Conservation (phyloP, 2,113 vertebrate species). For the Sakesphorus luctuosus region DNA sequence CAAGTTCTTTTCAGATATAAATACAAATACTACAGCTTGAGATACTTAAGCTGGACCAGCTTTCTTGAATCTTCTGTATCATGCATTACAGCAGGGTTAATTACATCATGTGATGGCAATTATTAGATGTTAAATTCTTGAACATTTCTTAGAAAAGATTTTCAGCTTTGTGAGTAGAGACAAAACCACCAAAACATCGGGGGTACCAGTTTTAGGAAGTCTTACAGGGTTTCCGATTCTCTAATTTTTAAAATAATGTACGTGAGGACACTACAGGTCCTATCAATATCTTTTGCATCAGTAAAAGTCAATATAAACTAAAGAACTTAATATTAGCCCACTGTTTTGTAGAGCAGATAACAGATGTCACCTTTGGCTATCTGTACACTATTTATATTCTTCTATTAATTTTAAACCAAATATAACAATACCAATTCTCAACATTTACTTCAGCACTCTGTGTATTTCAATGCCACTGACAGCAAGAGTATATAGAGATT, state of each 20-base stretch:
- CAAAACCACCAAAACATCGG: neutral
- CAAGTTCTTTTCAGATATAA: neutral
- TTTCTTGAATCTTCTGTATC: neutral
- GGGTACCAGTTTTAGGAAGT: neutral
- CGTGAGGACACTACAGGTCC: rapidly evolving
- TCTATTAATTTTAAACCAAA: neutral
- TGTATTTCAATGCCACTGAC: neutral
- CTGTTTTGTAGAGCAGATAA: neutral
- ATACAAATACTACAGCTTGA: neutral
- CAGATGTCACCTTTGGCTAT: neutral
- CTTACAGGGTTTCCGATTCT: neutral
- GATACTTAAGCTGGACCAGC: neutral
- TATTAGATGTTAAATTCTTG: neutral
- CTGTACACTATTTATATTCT: neutral
- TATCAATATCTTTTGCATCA: neutral
- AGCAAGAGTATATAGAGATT: neutral
- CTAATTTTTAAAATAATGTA: neutral
- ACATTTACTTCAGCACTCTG: neutral
- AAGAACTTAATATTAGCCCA: neutral
- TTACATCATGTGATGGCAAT: neutral
- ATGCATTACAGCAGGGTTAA: neutral
- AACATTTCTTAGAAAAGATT: neutral
- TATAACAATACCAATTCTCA: neutral
- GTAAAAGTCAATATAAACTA: neutral
- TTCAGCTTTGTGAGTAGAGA: neutral